These are phyloP conservation scores for Palythoa caribaeorum DNA, from an alignment of 92 coral and sea anemone species.

Conservation along the genomic window DNA sequence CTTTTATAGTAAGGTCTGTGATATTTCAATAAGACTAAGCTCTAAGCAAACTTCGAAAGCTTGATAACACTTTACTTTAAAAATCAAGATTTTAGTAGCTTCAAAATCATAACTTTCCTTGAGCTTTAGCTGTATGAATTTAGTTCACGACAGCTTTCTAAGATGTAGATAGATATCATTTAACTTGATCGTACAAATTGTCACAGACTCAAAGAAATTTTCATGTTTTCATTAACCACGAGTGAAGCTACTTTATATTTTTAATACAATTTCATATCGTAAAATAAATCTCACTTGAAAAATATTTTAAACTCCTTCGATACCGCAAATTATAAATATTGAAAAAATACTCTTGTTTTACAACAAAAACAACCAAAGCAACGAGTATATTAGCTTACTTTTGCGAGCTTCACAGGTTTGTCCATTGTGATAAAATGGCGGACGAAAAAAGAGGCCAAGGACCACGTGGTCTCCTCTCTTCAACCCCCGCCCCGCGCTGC, in stretches of 20 bases:
- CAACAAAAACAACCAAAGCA: not conserved
- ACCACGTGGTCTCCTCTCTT: constrained; percentile 84
- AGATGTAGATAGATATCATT: too few relatives aligned
- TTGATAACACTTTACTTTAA: too few relatives aligned
- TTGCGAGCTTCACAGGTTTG: constrained; percentile 95
- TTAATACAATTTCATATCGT: too few relatives aligned
- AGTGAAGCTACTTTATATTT: too few relatives aligned
- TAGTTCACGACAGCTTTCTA: not conserved
- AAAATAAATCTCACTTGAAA: too few relatives aligned
- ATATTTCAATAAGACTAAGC: not conserved
- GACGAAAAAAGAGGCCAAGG: constrained; percentile 72
- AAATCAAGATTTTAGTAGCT: not conserved
- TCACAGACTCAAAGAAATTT: too few relatives aligned
- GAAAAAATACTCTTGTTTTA: not conserved
- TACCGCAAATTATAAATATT: not conserved
- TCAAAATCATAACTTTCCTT: not conserved
- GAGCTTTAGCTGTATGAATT: not conserved
- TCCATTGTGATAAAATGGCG: constrained; percentile 95
- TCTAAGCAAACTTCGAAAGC: too few relatives aligned
- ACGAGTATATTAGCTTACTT: constrained; percentile 62
- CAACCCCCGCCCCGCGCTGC: constrained; percentile 62
- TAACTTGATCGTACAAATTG: too few relatives aligned
- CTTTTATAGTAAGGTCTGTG: not conserved
- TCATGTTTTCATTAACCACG: too few relatives aligned
- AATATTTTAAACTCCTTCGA: too few relatives aligned